Evolutionary conservation across 1,140 invertebrate species (phyloP), one percentile per base, ranked within the genome.

Genomic region (Euwallacea similis): DNA sequence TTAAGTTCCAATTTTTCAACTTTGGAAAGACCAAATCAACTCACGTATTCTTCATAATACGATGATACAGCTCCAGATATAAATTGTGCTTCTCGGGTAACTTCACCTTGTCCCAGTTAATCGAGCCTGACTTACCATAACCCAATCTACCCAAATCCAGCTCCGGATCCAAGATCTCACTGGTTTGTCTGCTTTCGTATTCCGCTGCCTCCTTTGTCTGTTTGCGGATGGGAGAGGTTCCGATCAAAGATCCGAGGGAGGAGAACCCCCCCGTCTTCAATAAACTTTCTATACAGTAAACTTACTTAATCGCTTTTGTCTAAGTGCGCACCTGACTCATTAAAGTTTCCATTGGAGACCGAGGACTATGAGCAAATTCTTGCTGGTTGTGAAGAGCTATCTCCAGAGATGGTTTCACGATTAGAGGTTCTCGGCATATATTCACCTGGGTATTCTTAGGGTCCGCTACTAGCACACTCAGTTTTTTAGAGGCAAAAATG

Each of bases 391-490:
- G 69, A 42, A 75, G 72, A n/a, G 75, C 68, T 77, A 79, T 80
- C 69, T 73, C 76, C 42, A n/a, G 58, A 47, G 62, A 50, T 6
- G 46, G 43, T 7, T 64, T 53, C 1, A 16, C 16, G 42, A 11
- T 63, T 10, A 47, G 2, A n/a, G 21, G 71, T 79, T 87, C 84
- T 50, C 86, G 82, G 78, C 86, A 85, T 2, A 89, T 85, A 79
- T 87, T 86, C 7, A 89, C 85, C 78, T 87, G 85, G 2, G 88
- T 87, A 73, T 85, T 83, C 42, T 84, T 84, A 0, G 88, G 88
- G 80, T 90, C 87, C 6, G 89, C 88, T 7, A 89, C 84, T 41
- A 90, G 76, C 16, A 89, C 87, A 50, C 88, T 89, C 13, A 90
- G 83, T 74, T 88, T 89, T 58, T 87, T 86, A n/a, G 88, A 88